A percentile compares a stretch with the other conserved stretches of the same genome.
Conservation (phyloP, 1,140 invertebrate species). For the Sitophilus oryzae region DNA sequence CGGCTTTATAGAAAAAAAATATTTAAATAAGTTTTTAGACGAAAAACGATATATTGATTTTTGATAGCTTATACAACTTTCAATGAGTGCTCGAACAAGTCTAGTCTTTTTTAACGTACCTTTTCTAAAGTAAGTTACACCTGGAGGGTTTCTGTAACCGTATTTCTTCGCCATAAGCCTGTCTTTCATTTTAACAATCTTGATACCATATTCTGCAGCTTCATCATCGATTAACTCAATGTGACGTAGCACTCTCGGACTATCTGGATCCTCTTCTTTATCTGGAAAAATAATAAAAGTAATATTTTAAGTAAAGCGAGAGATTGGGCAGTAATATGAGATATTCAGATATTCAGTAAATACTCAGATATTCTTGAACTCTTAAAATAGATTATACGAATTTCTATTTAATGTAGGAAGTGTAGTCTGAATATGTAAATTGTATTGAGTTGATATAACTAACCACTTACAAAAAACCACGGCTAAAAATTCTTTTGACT, state of each 20-base stretch:
- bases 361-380: too few relatives aligned
- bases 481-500: slow-evolving; percentile 86
- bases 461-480: slow-evolving; percentile 84
- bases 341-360: too few relatives aligned
- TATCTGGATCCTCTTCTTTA: slow-evolving; percentile 75
- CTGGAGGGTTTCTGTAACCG: slow-evolving; percentile 81
- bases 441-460: neutral
- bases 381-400: too few relatives aligned
- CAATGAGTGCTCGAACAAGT: too few relatives aligned
- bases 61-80: too few relatives aligned
- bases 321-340: too few relatives aligned
- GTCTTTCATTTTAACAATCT: slow-evolving; percentile 85
- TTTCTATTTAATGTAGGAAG: neutral
- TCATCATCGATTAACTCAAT: slow-evolving; percentile 89
- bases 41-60: too few relatives aligned
- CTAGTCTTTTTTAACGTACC: slow-evolving; percentile 46
- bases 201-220: slow-evolving; percentile 84
- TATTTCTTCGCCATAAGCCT: slow-evolving; percentile 91
- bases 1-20: too few relatives aligned
- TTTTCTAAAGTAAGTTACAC: slow-evolving; percentile 86
- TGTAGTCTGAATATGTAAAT: neutral
- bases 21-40: too few relatives aligned
- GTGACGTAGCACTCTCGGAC: slow-evolving; percentile 70
- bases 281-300: too few relatives aligned
- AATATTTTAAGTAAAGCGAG: too few relatives aligned